phyloP scores from a whole-genome alignment of 37 sponge, comb jelly and placozoan species.

The Halichondria panicea region DNA sequence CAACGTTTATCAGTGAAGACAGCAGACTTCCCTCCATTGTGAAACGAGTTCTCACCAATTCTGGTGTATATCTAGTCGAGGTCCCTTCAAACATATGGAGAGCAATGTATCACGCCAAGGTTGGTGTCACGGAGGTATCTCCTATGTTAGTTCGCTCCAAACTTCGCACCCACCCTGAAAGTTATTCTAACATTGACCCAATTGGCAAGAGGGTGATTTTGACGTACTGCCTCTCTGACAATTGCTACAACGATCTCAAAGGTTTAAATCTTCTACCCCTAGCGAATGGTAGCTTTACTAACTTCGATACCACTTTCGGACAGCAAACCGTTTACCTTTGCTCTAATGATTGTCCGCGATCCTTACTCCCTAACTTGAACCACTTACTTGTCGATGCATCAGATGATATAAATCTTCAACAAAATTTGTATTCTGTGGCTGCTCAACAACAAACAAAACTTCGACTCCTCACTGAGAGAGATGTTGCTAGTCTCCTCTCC shows the following conservation, averaged over 20 bases:
- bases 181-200: constrained; percentile 12
- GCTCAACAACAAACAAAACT: constrained; percentile 10
- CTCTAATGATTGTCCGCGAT: constrained; percentile 11
- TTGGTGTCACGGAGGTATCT: background rate
- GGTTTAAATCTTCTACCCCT: constrained; percentile 42
- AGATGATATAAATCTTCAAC: background rate
- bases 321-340: constrained; percentile 25
- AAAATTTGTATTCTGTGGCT: constrained; percentile 12
- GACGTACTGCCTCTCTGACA: constrained; percentile 50
- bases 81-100: constrained; percentile 8
- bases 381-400: constrained; percentile 6
- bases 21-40: constrained; percentile 12
- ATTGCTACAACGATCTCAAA: constrained; percentile 28
- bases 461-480: background rate
- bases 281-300: constrained; percentile 33
- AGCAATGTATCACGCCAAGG: background rate
- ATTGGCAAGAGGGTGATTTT: constrained; percentile 34
- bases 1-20: too few species aligned
- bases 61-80: constrained; percentile 37
- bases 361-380: constrained; percentile 26
- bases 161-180: background rate
- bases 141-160: constrained; percentile 7
- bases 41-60: background rate
- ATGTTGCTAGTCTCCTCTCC: constrained; percentile 7
- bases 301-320: background rate